These are phyloP conservation scores for Egretta garzetta DNA, from an alignment of 2,113 vertebrate genomes.

Conservation along the genomic window DNA sequence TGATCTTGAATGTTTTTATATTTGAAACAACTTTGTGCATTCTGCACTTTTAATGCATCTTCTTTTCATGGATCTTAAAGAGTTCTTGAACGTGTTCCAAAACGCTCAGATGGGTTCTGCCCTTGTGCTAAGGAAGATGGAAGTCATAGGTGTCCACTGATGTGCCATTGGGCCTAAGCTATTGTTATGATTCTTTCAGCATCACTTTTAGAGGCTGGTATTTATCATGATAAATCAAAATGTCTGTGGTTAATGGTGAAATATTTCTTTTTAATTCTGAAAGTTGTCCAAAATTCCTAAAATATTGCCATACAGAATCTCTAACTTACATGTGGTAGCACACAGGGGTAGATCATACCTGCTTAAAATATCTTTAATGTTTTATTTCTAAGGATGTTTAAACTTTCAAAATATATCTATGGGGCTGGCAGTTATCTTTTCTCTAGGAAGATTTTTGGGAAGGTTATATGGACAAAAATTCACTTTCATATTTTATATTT, in stretches of 20 bases:
- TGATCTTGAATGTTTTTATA: not conserved
- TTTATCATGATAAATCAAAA: not conserved
- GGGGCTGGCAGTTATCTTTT: not conserved
- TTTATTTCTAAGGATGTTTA: not conserved
- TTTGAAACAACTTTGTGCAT: not conserved
- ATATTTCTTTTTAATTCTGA: not conserved
- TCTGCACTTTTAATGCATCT: not conserved
- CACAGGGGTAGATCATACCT: not conserved
- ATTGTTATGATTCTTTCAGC: not conserved
- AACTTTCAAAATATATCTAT: not conserved
- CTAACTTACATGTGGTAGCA: not conserved
- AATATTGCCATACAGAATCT: not conserved
- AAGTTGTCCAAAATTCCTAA: not conserved
- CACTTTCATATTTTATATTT: not conserved
- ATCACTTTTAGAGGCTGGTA: not conserved
- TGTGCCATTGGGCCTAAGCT: not conserved
- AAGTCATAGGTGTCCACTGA: not conserved
- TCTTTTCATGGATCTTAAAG: not conserved
- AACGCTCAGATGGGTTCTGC: accelerated
- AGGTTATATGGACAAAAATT: not conserved
- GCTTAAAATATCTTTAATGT: not conserved
- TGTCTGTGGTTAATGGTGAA: not conserved
- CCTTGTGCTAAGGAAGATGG: not conserved
- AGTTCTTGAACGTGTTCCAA: not conserved
- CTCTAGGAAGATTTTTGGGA: not conserved